Base-by-base conservation (phyloP, 2,113 vertebrate genomes). In the Myrmecophaga tridactyla region DNA sequence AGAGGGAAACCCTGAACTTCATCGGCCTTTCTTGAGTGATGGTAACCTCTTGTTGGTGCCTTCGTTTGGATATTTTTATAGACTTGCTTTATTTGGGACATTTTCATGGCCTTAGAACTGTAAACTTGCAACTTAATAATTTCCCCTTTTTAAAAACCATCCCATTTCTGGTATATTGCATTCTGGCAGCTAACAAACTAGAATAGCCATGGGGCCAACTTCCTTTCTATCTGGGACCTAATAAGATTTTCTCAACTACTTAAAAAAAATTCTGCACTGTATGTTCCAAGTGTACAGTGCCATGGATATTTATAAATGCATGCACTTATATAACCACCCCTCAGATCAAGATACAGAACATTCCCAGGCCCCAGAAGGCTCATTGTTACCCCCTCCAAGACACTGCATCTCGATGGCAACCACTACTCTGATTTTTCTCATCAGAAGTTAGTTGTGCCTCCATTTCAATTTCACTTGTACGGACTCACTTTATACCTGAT, bases 321-420 rank as follows among this genome's bases (percentile, higher is more conserved):
- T 7, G 4, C 5, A 25, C 12, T 34, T 12, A 1, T 4, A 1
- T n/a, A 34, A 15, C 34, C 46, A 31, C 46, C n/a, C 3, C 10
- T 7, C 10, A 7, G 10, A 4, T 10, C 27, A 43, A 29, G n/a
- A 23, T 4, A 2, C 0, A 62, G 46, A 39, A 34, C 23, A 11
- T 41, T 43, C 48, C 25, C 31, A 39, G 41, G 12, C 6, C 21
- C 29, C 69, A n/a, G 39, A 41, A 36, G 53, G 4, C 4, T 13
- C 10, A 10, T 69, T 17, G 1, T 27, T 6, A 41, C 36, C 41
- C 36, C 46, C 12, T 60, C 3, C 31, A 34, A 31, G n/a, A 21
- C 80, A 15, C 58, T 23, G 0, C 17, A 15, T 41, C 82, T 75
- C 34, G 17, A 39, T 89, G 31, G 34, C 41, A 20, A 48, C 13